phyloP scores from a whole-genome alignment of 1,140 invertebrate species.

The Araneus ventricosus region DNA sequence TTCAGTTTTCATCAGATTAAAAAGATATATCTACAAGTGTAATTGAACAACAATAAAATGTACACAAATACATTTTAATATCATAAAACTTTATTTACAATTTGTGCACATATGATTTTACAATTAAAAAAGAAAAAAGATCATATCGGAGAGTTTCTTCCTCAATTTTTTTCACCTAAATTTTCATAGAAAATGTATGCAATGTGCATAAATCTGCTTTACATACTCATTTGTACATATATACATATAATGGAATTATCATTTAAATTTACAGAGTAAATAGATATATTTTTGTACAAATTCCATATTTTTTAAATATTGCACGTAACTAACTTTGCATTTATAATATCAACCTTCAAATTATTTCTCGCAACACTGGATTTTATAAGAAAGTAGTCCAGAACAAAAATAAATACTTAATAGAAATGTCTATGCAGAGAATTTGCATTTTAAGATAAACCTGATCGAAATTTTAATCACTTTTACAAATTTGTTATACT shows the following conservation, averaged over 20 bases:
- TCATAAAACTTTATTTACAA: constrained; percentile 33
- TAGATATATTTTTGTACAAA: background rate
- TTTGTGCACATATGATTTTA: background rate
- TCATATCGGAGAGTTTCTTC: background rate
- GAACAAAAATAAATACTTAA: background rate
- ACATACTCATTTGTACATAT: background rate
- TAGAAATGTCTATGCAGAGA: background rate
- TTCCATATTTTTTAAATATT: background rate
- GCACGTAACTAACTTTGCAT: background rate
- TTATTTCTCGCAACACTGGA: no score
- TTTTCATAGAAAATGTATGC: background rate
- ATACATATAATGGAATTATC: background rate
- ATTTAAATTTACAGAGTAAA: background rate
- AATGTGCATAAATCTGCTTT: background rate
- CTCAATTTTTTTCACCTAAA: background rate
- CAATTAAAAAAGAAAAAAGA: background rate
- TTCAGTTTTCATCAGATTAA: no score
- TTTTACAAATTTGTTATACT: background rate
- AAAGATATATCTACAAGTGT: no score
- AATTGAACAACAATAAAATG: no score
- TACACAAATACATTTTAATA: background rate
- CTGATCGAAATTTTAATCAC: background rate
- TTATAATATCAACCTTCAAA: background rate
- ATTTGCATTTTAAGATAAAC: background rate
- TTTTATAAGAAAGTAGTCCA: background rate